phyloP scores from a whole-genome alignment of 2,888 invertebrate genomes.

The Pycnomerus fuliginosus region DNA sequence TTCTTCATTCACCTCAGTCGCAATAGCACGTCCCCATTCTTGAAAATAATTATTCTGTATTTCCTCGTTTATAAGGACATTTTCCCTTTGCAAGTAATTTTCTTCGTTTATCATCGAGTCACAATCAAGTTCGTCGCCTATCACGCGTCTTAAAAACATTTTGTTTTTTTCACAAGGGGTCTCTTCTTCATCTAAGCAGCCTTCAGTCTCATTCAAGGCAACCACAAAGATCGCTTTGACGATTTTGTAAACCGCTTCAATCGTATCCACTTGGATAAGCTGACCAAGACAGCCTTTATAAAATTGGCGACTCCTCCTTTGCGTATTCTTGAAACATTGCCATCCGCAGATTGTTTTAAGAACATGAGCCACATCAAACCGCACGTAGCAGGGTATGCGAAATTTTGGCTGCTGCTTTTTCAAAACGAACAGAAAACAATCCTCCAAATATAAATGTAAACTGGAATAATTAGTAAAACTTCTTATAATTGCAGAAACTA shows the following conservation, averaged over 20 bases:
- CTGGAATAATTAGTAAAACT: background rate
- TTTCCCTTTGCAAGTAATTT: too few species aligned
- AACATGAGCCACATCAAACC: conserved; percentile 1
- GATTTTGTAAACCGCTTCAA: background rate
- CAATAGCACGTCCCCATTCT: conserved; percentile 2
- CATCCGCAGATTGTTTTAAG: background rate
- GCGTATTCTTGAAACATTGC: background rate
- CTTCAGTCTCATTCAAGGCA: background rate
- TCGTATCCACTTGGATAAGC: background rate
- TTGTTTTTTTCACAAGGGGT: background rate
- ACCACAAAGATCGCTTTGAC: background rate
- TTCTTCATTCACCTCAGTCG: conserved; percentile 1
- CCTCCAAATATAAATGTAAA: background rate
- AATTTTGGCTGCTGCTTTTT: too few species aligned
- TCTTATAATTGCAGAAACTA: conserved; percentile 10
- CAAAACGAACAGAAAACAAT: background rate
- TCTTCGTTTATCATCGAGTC: background rate
- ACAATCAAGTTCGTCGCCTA: background rate
- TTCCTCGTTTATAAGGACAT: background rate
- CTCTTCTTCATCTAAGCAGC: background rate
- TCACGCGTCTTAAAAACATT: background rate
- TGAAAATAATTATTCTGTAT: background rate
- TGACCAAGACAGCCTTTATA: background rate
- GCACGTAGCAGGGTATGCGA: too few species aligned
- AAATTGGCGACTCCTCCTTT: background rate